Evolutionary conservation across 2,888 invertebrate genomes (phyloP).

Genomic region (Papilio protenor): DNA sequence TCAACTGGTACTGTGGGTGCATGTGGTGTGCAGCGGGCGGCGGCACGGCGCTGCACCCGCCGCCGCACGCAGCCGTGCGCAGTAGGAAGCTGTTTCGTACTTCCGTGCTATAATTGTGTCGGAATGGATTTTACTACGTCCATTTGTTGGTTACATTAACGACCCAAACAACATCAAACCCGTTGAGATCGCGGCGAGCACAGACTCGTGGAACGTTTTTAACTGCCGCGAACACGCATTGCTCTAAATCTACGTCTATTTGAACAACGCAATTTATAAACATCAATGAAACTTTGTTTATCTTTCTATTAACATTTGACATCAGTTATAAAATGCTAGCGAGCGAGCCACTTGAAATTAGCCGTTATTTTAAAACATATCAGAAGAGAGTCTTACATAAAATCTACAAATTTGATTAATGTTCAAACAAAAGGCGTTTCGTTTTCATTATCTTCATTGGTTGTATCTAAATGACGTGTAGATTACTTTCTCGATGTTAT

Average conservation of each 20-base stretch:
- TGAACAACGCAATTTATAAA: not conserved
- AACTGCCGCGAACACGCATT: conserved; percentile 5
- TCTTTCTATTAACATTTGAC: not conserved
- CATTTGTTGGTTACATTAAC: conserved; percentile 15
- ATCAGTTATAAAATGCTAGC: not conserved
- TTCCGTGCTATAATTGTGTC: conserved; percentile 18
- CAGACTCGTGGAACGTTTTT: not conserved
- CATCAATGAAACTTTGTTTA: conserved; percentile 10
- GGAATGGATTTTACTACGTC: conserved; percentile 18
- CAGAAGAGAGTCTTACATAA: not conserved
- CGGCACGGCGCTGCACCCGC: not conserved
- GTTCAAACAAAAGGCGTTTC: not conserved
- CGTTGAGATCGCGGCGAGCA: conserved; percentile 14
- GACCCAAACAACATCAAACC: conserved; percentile 18
- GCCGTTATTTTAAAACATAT: not conserved
- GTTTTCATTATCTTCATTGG: not conserved
- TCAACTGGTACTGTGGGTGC: conserved; percentile 24
- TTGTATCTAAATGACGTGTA: not conserved
- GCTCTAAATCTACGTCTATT: conserved; percentile 10
- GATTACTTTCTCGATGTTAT: conserved; percentile 1
- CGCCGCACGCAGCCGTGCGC: conserved; percentile 1
- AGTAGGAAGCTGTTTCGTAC: conserved; percentile 25
- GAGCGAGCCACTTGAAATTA: not conserved
- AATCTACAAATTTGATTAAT: not conserved
- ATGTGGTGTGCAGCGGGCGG: conserved; percentile 6